Conservation (phyloP, 2,113 vertebrate genomes). For the Amblyornis subalaris region DNA sequence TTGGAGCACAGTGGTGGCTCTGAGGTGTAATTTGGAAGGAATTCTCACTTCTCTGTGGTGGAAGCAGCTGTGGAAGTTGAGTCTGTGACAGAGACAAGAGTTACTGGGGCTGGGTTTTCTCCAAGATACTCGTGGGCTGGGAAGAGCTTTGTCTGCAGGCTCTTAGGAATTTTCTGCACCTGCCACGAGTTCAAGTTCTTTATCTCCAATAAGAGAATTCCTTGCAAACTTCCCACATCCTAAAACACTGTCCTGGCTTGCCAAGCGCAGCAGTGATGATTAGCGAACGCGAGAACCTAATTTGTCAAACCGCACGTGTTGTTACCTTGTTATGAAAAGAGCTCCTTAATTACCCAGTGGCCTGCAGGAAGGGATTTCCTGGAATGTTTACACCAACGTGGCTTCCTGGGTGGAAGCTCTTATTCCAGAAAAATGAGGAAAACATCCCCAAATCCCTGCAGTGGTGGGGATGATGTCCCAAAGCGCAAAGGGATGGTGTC, state of each 20-base stretch:
- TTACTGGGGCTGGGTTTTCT: not conserved
- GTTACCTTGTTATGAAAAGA: not conserved
- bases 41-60: not conserved
- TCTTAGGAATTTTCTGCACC: fast-evolving
- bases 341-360: constrained; percentile 8
- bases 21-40: not conserved
- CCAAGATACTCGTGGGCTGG: fast-evolving
- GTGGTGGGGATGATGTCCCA: not conserved
- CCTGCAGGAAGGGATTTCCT: constrained; percentile 18
- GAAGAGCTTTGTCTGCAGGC: fast-evolving
- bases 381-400: not conserved
- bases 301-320: not conserved
- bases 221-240: not conserved
- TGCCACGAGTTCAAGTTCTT: not conserved
- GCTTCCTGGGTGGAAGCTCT: not conserved
- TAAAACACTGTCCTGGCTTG: not conserved
- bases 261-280: fast-evolving
- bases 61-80: not conserved
- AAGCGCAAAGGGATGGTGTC: not conserved
- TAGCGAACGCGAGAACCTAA: fast-evolving
- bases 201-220: not conserved
- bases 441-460: not conserved
- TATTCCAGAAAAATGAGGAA: not conserved
- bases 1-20: not conserved
- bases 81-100: not conserved